phyloP scores from a whole-genome alignment of 2,113 vertebrate species.

The Engystomops pustulosus region DNA sequence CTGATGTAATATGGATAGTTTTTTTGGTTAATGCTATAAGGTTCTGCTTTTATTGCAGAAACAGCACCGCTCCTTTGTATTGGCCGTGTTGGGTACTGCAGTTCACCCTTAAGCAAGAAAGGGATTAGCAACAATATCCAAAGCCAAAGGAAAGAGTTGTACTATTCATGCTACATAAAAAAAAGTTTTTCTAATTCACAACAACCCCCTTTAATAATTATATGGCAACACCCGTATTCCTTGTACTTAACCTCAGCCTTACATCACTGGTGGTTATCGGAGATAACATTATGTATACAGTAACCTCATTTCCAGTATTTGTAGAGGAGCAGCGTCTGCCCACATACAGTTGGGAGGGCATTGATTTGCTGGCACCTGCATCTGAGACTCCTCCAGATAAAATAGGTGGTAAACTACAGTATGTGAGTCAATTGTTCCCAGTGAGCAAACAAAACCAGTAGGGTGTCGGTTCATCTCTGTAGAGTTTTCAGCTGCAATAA shows the following conservation, averaged over 20 bases:
- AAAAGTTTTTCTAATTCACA: too few relatives aligned
- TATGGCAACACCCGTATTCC: too few relatives aligned
- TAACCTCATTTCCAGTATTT: not conserved
- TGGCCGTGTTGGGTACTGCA: too few relatives aligned
- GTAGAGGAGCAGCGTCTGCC: not conserved
- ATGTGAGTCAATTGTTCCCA: slow-evolving; percentile 76
- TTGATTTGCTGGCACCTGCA: slow-evolving; percentile 80
- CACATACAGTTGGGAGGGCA: slow-evolving; percentile 72
- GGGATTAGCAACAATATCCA: too few relatives aligned
- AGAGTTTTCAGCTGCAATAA: slow-evolving; percentile 48
- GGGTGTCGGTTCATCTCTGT: slow-evolving; percentile 71
- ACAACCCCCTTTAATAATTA: too few relatives aligned
- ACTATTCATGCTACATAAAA: too few relatives aligned
- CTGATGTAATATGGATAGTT: too few relatives aligned
- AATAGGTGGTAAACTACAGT: slow-evolving; percentile 74
- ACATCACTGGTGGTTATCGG: not conserved
- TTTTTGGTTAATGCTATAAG: too few relatives aligned
- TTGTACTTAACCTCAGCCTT: not conserved
- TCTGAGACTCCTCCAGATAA: slow-evolving; percentile 78
- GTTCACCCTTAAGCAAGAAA: too few relatives aligned
- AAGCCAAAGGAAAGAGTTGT: too few relatives aligned
- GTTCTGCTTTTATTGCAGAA: too few relatives aligned
- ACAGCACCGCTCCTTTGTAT: too few relatives aligned
- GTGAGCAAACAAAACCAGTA: slow-evolving; percentile 73
- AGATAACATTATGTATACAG: not conserved